Percentiles rank a stretch among this genome's conserved stretches.
phyloP scores from a whole-genome alignment of 1,140 invertebrate species.

The Brachionus paranguensis region DNA sequence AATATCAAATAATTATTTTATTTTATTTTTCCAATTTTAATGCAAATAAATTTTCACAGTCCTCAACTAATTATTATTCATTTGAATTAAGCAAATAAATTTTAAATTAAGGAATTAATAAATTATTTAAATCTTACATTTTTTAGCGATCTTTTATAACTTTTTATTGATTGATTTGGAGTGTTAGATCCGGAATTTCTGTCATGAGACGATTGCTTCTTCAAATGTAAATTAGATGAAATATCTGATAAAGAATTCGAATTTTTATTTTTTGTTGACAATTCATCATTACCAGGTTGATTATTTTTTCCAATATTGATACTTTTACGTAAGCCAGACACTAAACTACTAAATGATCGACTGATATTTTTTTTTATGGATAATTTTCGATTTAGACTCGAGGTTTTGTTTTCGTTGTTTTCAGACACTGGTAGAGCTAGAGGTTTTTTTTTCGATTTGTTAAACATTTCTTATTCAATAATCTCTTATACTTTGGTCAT shows the following conservation, averaged over 20 bases:
- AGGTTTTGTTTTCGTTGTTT: background rate
- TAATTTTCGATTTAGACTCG: background rate
- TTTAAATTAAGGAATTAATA: too few relatives aligned
- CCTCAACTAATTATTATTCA: background rate
- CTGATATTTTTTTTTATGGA: background rate
- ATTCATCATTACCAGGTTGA: background rate
- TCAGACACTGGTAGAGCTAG: background rate
- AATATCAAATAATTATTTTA: background rate
- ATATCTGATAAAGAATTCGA: background rate
- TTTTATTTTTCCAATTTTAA: background rate
- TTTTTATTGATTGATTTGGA: background rate
- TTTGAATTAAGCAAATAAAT: background rate
- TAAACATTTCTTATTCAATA: background rate
- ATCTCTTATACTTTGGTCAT: background rate
- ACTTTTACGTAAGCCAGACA: background rate
- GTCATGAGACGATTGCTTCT: background rate
- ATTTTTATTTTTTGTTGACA: background rate
- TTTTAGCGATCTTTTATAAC: background rate
- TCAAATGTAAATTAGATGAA: background rate
- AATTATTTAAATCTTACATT: background rate
- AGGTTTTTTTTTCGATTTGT: background rate
- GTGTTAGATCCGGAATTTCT: background rate
- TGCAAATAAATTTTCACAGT: background rate
- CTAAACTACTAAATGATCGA: background rate
- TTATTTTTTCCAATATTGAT: background rate